A percentile compares a stretch with the other conserved stretches of the same genome.
Evolutionary conservation across 2,113 vertebrate species (phyloP).

Genomic region (Gnathonemus longibarbis): DNA sequence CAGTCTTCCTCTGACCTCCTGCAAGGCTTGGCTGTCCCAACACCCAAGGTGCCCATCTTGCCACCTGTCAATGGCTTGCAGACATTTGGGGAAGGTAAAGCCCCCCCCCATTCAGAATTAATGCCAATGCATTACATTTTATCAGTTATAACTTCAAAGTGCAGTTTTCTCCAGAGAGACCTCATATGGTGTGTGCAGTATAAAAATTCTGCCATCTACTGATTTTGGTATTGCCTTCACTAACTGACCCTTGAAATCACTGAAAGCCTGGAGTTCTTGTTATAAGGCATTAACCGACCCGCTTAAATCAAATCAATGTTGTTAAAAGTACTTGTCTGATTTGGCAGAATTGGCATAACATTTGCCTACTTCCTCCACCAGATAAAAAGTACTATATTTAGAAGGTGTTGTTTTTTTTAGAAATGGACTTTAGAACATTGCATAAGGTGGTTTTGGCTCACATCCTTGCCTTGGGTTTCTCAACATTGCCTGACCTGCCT

Average conservation of each 20-base stretch:
- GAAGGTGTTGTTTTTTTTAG: not conserved
- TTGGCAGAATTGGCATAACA: not conserved
- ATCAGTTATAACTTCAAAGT: not conserved
- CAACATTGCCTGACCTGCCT: not conserved
- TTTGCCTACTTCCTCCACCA: not conserved
- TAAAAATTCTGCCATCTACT: not conserved
- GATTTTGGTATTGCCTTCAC: not conserved
- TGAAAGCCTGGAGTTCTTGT: not conserved
- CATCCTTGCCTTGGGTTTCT: not conserved
- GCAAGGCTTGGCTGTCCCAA: slow-evolving; percentile 60
- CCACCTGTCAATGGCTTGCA: slow-evolving; percentile 38
- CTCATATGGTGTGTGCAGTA: not conserved
- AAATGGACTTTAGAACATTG: not conserved
- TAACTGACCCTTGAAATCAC: not conserved
- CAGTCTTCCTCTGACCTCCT: slow-evolving; percentile 47
- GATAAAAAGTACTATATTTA: not conserved
- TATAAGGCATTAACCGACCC: not conserved
- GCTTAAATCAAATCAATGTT: not conserved
- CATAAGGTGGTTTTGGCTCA: not conserved
- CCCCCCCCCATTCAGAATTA: not conserved
- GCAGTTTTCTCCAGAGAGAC: not conserved
- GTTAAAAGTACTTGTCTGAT: not conserved
- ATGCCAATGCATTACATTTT: not conserved
- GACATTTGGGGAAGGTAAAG: slow-evolving; percentile 52
- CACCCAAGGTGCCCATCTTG: slow-evolving; percentile 58